Evolutionary conservation across 2,888 invertebrate genomes (phyloP).

Genomic region (Mesoligia furuncula): DNA sequence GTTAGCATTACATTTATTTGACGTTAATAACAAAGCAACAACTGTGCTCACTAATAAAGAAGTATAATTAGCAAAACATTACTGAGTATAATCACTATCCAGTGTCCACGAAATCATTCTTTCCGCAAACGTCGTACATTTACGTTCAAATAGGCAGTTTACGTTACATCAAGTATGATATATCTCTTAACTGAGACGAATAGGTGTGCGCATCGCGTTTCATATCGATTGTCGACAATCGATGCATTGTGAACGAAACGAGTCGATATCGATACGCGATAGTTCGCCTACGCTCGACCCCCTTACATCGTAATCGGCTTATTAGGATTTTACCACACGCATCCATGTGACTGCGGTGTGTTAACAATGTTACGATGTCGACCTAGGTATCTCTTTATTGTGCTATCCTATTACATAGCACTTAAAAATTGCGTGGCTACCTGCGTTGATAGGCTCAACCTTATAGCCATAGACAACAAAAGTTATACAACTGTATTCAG

Average conservation of each 20-base stretch:
- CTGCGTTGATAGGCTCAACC: background rate
- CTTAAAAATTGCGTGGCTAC: conserved; percentile 35
- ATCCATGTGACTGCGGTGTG: conserved; percentile 75
- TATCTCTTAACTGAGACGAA: conserved; percentile 57
- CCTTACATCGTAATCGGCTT: conserved; percentile 87
- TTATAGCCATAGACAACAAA: background rate
- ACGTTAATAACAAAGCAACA: conserved; percentile 64
- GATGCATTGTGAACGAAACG: conserved; percentile 79
- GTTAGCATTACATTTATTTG: conserved; percentile 68
- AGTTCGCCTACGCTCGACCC: conserved; percentile 82
- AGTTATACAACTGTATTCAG: background rate
- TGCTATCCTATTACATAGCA: conserved; percentile 41
- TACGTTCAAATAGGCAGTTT: conserved; percentile 20
- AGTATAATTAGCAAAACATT: conserved; percentile 6
- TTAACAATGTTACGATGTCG: conserved; percentile 70
- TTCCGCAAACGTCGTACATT: conserved; percentile 20
- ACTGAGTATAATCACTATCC: conserved; percentile 4
- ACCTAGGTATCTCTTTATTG: conserved; percentile 63
- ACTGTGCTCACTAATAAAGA: background rate
- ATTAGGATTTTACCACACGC: conserved; percentile 86
- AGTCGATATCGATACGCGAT: conserved; percentile 78
- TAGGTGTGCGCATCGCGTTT: conserved; percentile 69
- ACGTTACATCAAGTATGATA: conserved; percentile 47
- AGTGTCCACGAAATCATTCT: background rate
- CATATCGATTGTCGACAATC: conserved; percentile 84